Conservation (phyloP, 2,113 vertebrate species). For the Pteronura brasiliensis region DNA sequence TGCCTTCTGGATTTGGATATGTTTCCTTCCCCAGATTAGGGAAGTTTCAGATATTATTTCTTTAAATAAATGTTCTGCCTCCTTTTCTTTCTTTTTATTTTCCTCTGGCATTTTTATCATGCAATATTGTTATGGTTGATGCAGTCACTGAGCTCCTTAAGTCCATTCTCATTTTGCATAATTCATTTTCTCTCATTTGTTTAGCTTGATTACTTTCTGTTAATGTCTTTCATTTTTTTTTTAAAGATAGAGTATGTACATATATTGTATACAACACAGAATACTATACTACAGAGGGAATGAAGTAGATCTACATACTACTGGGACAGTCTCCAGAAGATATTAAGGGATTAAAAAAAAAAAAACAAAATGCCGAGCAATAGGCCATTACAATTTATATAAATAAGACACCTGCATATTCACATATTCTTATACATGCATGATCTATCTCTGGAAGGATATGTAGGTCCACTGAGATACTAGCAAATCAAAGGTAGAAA, state of each 20-base stretch:
- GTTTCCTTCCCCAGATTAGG: background rate
- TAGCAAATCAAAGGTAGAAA: background rate
- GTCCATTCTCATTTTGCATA: background rate
- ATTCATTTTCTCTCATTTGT: background rate
- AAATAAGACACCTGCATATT: background rate
- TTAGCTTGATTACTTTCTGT: background rate
- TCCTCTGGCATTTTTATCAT: background rate
- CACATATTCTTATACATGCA: background rate
- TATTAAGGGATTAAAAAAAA: background rate
- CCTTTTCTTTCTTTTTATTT: background rate
- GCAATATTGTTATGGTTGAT: background rate
- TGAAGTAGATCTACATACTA: background rate
- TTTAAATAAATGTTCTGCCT: background rate
- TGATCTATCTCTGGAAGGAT: background rate
- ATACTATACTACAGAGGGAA: background rate
- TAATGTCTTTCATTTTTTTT: background rate
- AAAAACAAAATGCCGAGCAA: background rate
- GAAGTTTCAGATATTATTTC: background rate
- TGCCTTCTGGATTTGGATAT: background rate
- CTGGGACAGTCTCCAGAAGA: background rate
- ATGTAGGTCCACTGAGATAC: background rate
- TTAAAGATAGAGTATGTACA: background rate
- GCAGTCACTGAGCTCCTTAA: background rate
- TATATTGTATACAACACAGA: background rate
- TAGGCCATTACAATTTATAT: background rate